phyloP scores from a whole-genome alignment of 1,140 invertebrate species.

The Tetragnatha versicolor region DNA sequence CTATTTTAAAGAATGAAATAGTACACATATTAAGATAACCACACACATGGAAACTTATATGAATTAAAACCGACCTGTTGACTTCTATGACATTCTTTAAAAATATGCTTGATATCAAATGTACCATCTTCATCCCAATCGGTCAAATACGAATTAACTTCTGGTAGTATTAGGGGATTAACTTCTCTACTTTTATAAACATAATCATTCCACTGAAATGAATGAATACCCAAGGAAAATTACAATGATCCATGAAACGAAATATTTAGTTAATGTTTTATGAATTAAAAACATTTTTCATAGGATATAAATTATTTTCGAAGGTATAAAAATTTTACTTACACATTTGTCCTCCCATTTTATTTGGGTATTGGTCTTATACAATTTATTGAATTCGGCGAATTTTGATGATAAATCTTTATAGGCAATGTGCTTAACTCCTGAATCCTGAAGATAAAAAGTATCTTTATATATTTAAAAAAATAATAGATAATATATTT shows the following conservation, averaged over 20 bases:
- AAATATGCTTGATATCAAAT: slow-evolving; percentile 23
- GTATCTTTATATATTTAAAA: too few relatives aligned
- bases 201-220: slow-evolving; percentile 33
- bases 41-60: too few relatives aligned
- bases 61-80: slow-evolving; percentile 4
- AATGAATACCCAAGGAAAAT: neutral
- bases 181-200: slow-evolving; percentile 29
- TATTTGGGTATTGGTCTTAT: neutral
- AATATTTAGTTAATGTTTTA: neutral
- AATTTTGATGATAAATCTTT: neutral
- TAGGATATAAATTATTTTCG: neutral
- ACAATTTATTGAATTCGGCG: neutral
- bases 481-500: too few relatives aligned
- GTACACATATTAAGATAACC: too few relatives aligned
- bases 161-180: slow-evolving; percentile 25
- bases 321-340: neutral
- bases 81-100: slow-evolving; percentile 6
- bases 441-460: neutral
- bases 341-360: slow-evolving; percentile 33
- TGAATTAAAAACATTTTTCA: neutral
- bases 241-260: neutral
- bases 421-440: neutral
- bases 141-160: slow-evolving; percentile 47
- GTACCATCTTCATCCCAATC: slow-evolving; percentile 39
- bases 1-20: too few relatives aligned